phyloP scores from a whole-genome alignment of 2,888 invertebrate genomes.

The Rhopalosiphum nymphaeae region DNA sequence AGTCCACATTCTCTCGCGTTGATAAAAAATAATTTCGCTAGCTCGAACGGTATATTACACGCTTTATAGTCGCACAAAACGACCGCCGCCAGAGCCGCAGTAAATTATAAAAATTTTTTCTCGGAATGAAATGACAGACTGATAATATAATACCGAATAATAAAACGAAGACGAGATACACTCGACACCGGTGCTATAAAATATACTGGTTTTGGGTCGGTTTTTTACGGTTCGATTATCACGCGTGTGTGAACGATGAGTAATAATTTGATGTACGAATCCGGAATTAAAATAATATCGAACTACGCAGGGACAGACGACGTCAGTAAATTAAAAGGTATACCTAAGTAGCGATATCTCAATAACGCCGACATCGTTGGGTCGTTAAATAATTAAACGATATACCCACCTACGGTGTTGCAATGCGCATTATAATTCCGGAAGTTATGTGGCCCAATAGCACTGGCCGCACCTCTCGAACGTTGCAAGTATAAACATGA shows the following conservation, averaged over 20 bases:
- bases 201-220: not conserved
- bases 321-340: not conserved
- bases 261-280: not conserved
- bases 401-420: not conserved
- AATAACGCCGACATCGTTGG: not conserved
- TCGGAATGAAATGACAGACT: not conserved
- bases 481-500: not conserved
- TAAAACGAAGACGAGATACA: not conserved
- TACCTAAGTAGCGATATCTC: not conserved
- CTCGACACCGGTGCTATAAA: rapidly evolving
- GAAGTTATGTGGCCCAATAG: too few relatives aligned
- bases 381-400: not conserved
- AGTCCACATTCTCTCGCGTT: not conserved
- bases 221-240: not conserved
- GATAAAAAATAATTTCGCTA: not conserved
- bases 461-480: not conserved
- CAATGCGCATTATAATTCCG: not conserved
- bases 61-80: not conserved
- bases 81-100: not conserved
- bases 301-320: too few relatives aligned
- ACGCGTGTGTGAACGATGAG: not conserved
- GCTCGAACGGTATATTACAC: not conserved
- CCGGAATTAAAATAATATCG: not conserved
- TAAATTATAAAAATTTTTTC: not conserved
- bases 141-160: not conserved